phyloP scores from a whole-genome alignment of 2,888 invertebrate species.

The Sarcophaga subvicina region DNA sequence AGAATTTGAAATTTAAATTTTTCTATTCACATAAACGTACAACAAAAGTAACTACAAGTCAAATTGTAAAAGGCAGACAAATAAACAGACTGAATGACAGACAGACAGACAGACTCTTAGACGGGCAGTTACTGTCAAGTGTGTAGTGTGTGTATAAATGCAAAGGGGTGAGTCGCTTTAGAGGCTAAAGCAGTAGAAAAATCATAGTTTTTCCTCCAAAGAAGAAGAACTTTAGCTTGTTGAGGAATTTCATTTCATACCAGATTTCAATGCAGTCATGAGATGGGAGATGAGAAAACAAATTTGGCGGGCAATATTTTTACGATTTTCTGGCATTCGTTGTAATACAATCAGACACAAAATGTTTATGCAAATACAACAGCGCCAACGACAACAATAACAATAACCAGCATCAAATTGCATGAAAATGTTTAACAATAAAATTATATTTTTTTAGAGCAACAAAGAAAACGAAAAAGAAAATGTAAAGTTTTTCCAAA shows the following conservation, averaged over 20 bases:
- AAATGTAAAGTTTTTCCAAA: too few species aligned
- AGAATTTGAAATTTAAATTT: conserved; percentile 35
- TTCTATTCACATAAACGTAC: conserved; percentile 21
- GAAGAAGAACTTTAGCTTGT: neutral
- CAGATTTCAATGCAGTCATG: conserved; percentile 17
- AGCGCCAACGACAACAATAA: conserved; percentile 1
- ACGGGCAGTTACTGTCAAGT: conserved; percentile 13
- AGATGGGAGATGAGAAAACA: neutral
- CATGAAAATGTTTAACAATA: conserved; percentile 59
- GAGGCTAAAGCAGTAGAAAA: neutral
- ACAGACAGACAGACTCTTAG: conserved; percentile 7
- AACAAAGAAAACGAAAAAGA: neutral
- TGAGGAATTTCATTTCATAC: conserved; percentile 14
- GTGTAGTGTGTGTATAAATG: conserved; percentile 7
- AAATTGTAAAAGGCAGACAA: conserved; percentile 34
- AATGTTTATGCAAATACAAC: conserved; percentile 25
- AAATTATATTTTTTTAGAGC: conserved; percentile 37
- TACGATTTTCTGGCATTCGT: neutral
- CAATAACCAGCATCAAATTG: conserved; percentile 52
- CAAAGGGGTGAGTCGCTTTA: neutral
- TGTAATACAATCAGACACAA: conserved; percentile 34
- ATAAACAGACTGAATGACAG: conserved; percentile 1
- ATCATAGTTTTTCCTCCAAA: conserved; percentile 18
- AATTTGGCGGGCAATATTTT: conserved; percentile 19
- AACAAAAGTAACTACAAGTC: conserved; percentile 28